Evolutionary conservation across 2,113 vertebrate genomes (phyloP), one percentile per base, ranked within the genome.

Genomic region (Actenoides hombroni): DNA sequence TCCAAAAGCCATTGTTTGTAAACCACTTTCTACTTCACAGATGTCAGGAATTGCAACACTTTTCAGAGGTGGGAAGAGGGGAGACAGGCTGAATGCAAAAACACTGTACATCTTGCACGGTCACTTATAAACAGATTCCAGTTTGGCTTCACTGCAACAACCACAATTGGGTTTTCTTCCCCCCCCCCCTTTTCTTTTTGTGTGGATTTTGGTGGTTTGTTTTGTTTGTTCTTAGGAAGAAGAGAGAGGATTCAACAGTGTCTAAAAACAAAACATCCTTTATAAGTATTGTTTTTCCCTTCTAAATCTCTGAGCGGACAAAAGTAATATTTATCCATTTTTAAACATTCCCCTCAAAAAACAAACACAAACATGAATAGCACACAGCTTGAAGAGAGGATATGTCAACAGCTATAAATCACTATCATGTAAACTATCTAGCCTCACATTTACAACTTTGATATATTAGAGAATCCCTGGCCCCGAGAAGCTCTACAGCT

Each of bases 271-370:
- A 93, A 92, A 78, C 65, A 73, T 65, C 78, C 53, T 91, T 94
- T 89, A 9, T 44, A 57, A 84, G 54, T 15, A 60, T 24, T 71
- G 76, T 20, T 86, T 48, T 78, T 31, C 49, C 53, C 28, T 74
- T 65, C 54, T 37, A 25, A 68, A 83, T 65, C 70, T 91, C 16
- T 33, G 54, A 83, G 89, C 91, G 92, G 73, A 87, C 67, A 90
- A 83, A 95, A 94, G 94, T 68, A 76, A 82, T 90, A 83, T 96
- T 96, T 97, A 86, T 90, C 60, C 90, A 23, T 63, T 94, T 95
- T 94, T 68, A 94, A 97, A 94, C 92, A 69, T 42, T 83, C 61
- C 59, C 85, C 90, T 80, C 65, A 73, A 29, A 88, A 97, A 96
- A 89, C 79, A 94, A 97, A 96, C 77, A 76, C 59, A 68, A 25